A percentile compares a stretch with the other conserved stretches of the same genome.
phyloP scores from a whole-genome alignment of 2,888 invertebrate species.

The Philonicus albiceps region DNA sequence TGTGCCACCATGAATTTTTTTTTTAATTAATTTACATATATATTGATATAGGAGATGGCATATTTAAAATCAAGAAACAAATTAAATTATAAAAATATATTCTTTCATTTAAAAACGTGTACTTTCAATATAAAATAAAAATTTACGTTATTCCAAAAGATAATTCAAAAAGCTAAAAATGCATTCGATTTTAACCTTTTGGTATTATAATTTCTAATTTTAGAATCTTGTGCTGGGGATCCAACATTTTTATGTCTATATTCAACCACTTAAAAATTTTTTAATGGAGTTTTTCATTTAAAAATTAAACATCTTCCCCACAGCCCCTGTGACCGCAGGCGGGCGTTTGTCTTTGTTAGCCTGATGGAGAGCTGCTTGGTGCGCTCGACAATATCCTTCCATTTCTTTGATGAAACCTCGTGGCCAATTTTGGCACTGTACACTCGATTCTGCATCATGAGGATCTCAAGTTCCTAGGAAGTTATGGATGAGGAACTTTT shows the following conservation, averaged over 20 bases:
- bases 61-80: no score
- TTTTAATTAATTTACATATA: not conserved
- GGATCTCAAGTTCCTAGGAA: slow-evolving; percentile 93
- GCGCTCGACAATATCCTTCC: slow-evolving; percentile 94
- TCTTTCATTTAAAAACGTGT: no score
- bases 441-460: slow-evolving; percentile 98
- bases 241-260: no score
- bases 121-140: no score
- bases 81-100: no score
- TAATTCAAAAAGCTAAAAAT: no score
- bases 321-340: slow-evolving; percentile 88
- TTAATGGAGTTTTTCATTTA: slow-evolving; percentile 9
- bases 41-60: not conserved
- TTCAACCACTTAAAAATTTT: not conserved
- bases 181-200: no score
- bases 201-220: no score
- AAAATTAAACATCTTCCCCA: not conserved
- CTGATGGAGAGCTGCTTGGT: slow-evolving; percentile 95
- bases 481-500: slow-evolving; percentile 92
- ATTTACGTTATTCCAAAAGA: no score
- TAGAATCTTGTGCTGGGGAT: no score
- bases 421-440: slow-evolving; percentile 99
- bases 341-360: slow-evolving; percentile 95
- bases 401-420: slow-evolving; percentile 96
- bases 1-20: not conserved